Conservation (phyloP, 2,888 invertebrate species). For the Sphecodes monilicornis region DNA sequence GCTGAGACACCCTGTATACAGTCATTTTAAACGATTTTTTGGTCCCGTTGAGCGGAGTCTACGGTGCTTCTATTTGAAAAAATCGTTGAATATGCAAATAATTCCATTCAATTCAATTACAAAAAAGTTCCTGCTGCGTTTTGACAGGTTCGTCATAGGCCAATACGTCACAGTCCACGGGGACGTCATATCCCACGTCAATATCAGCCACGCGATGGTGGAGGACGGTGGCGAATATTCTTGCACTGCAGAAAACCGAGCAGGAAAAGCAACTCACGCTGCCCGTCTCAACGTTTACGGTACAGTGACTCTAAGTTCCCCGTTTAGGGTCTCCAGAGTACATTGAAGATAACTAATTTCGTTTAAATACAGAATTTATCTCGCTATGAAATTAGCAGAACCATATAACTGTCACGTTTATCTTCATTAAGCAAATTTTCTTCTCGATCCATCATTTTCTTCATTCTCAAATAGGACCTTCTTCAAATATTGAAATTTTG, state of each 20-base stretch:
- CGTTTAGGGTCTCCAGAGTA: not conserved
- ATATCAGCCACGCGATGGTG: conserved; percentile 91
- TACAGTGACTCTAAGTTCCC: conserved; percentile 77
- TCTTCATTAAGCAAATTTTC: not conserved
- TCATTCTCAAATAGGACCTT: not conserved
- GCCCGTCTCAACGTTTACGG: conserved; percentile 93
- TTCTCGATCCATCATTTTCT: not conserved
- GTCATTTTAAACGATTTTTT: not conserved
- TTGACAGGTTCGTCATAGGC: conserved; percentile 89
- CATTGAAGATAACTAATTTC: not conserved
- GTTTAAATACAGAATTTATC: not conserved
- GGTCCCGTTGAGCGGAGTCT: no score
- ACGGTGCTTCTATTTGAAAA: not conserved
- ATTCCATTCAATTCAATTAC: not conserved
- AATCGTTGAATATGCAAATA: not conserved
- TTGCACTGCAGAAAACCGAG: conserved; percentile 91
- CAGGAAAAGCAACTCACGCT: conserved; percentile 90
- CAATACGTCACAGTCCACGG: conserved; percentile 92
- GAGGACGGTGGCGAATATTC: conserved; percentile 93
- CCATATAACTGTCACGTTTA: not conserved
- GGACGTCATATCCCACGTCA: conserved; percentile 93
- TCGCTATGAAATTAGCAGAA: not conserved
- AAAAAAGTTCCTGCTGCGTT: conserved; percentile 16
- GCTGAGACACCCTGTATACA: not conserved
- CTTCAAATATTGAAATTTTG: not conserved